Percentiles rank a stretch among this genome's conserved stretches.
Conservation (phyloP, 1,140 invertebrate genomes). For the Leptoteleia sp. region DNA sequence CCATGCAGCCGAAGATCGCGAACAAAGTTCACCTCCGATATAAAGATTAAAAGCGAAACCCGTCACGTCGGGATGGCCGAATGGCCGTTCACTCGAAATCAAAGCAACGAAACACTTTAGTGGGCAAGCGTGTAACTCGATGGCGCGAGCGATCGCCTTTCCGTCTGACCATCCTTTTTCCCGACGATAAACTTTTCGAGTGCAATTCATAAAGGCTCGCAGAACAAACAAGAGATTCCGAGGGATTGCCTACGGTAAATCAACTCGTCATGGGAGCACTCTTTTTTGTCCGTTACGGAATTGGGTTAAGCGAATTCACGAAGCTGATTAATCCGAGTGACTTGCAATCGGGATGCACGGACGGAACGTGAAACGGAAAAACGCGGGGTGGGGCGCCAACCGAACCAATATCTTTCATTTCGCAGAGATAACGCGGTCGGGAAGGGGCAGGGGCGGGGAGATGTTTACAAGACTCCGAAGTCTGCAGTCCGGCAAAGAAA, state of each 20-base stretch:
- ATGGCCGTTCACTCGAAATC: constrained; percentile 5
- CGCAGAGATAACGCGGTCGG: constrained; percentile 67
- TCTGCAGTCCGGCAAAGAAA: constrained; percentile 71
- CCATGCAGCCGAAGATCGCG: neutral
- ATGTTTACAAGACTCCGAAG: constrained; percentile 77
- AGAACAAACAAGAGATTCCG: constrained; percentile 32
- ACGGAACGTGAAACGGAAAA: constrained; percentile 17
- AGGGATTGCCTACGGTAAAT: no score
- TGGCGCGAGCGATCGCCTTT: constrained; percentile 8
- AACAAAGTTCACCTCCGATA: neutral
- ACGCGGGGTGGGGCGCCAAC: constrained; percentile 3
- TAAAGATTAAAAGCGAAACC: neutral
- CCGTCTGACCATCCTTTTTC: neutral
- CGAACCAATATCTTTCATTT: constrained; percentile 73
- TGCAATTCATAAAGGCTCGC: constrained; percentile 46
- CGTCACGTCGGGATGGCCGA: constrained; percentile 2
- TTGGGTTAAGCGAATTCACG: constrained; percentile 53
- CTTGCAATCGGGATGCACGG: constrained; percentile 43
- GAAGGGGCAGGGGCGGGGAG: constrained; percentile 9
- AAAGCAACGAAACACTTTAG: constrained; percentile 18
- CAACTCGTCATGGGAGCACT: no score
- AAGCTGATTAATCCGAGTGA: constrained; percentile 55
- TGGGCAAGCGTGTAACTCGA: constrained; percentile 4
- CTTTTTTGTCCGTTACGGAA: no score
- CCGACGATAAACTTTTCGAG: constrained; percentile 33